Evolutionary conservation across 2,888 invertebrate species (phyloP).

Genomic region (Argynnis bischoffii): DNA sequence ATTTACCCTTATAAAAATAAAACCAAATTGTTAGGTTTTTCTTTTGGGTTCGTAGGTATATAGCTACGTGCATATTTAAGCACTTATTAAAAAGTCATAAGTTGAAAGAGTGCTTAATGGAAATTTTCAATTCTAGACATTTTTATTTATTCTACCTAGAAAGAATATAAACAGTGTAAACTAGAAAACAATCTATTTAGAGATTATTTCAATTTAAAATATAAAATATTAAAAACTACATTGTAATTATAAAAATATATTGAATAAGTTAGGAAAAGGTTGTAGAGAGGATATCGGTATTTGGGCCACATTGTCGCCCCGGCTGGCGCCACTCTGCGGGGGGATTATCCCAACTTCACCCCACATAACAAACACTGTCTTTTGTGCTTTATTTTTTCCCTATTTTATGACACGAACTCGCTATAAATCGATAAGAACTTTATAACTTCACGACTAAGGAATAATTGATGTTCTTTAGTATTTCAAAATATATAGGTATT

Average conservation of each 20-base stretch:
- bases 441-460: conserved; percentile 14
- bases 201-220: too few species aligned
- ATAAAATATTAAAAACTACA: neutral
- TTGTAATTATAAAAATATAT: conserved; percentile 8
- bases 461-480: neutral
- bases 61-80: too few species aligned
- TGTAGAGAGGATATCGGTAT: conserved; percentile 47
- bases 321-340: conserved; percentile 47
- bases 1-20: conserved; percentile 1
- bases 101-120: too few species aligned
- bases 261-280: conserved; percentile 30
- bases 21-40: too few species aligned
- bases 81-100: too few species aligned
- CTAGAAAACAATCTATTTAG: too few species aligned
- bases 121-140: too few species aligned
- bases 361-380: conserved; percentile 42
- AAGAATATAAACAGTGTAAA: too few species aligned
- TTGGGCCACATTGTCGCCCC: conserved; percentile 56
- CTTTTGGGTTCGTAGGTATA: too few species aligned
- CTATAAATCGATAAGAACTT: conserved; percentile 32
- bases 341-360: conserved; percentile 53
- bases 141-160: too few species aligned
- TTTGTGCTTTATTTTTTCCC: conserved; percentile 42
- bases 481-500: neutral
- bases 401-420: conserved; percentile 33